Conservation (phyloP, 2,113 vertebrate genomes). For the Dicaeum eximium region DNA sequence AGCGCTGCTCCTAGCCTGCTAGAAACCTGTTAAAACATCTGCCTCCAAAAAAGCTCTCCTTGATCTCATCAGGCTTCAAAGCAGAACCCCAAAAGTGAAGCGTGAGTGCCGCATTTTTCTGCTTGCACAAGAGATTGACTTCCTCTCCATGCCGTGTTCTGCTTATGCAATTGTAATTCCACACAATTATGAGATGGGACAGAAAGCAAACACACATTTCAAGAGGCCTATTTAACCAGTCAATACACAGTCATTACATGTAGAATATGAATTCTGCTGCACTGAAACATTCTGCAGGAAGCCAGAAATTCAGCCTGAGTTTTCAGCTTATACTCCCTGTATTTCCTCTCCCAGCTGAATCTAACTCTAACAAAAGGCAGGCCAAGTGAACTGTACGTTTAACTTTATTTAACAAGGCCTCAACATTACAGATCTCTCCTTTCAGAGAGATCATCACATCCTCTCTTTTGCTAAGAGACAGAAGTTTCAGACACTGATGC, state of each 20-base stretch:
- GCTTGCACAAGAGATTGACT: background rate
- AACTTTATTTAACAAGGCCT: background rate
- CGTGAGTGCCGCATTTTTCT: background rate
- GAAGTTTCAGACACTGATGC: background rate
- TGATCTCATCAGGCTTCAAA: background rate
- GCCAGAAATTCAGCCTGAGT: background rate
- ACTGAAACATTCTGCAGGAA: background rate
- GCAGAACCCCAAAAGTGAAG: background rate
- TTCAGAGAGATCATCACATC: background rate
- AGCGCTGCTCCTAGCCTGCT: background rate
- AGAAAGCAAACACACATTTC: background rate
- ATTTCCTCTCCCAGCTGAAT: background rate
- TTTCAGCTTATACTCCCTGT: background rate
- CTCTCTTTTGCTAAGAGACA: background rate
- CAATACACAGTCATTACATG: background rate
- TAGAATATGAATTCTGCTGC: background rate
- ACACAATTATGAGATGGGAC: background rate
- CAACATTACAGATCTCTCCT: background rate
- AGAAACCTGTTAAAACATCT: background rate
- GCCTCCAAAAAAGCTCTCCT: background rate
- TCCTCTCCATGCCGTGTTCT: background rate
- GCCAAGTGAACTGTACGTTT: background rate
- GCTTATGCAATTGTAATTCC: background rate
- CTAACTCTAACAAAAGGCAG: background rate
- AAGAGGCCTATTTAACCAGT: background rate